Evolutionary conservation across 1,140 invertebrate genomes (phyloP), one percentile per base, ranked within the genome.

Genomic region (Anoplolepis gracilipes): DNA sequence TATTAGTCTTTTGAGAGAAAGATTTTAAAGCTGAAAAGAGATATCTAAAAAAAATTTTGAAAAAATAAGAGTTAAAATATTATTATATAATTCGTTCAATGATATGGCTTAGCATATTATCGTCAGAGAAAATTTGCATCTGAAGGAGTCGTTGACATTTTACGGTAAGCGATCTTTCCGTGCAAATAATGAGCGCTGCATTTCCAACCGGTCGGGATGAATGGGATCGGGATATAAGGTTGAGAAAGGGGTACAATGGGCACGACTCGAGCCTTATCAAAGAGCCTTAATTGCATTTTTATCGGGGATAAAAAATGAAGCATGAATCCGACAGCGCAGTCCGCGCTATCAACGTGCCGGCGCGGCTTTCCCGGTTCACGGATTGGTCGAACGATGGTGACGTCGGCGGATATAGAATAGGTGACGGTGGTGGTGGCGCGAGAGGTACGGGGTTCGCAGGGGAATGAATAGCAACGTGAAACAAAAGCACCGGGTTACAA

Each of bases 401-500:
- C 77, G 78, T 77, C 61, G 85, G 82, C 77, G 89, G 86, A 86
- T 87, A 87, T 87, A 88, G 88, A 89, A 90, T 86, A 78, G 76
- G 79, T 62, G 39, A 61, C 55, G 88, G 76, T 33, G 70, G 67
- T 82, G 91, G 85, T 49, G 79, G 65, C 25, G 67, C 81, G 75
- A 82, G 73, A 75, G 78, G 85, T 30, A 77, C 87, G 67, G 67
- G 88, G 88, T 59, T 85, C 72, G 25, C 78, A 72, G 78, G 78
- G 88, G 90, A 92, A 93, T 95, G 93, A 94, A 94, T 93, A 93
- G 93, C 91, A 91, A 92, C 89, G 89, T 89, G 92, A 94, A 93
- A 95, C 93, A 95, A 94, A 94, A 94, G 93, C 91, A 88, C 85
- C 88, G 92, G 92, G 92, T 94, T 94, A 94, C 93, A 94, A 95